A percentile compares a stretch with the other conserved stretches of the same genome.
These are phyloP conservation scores for Acronicta alni DNA, from an alignment of 2,888 invertebrate species.

Conservation along the genomic window DNA sequence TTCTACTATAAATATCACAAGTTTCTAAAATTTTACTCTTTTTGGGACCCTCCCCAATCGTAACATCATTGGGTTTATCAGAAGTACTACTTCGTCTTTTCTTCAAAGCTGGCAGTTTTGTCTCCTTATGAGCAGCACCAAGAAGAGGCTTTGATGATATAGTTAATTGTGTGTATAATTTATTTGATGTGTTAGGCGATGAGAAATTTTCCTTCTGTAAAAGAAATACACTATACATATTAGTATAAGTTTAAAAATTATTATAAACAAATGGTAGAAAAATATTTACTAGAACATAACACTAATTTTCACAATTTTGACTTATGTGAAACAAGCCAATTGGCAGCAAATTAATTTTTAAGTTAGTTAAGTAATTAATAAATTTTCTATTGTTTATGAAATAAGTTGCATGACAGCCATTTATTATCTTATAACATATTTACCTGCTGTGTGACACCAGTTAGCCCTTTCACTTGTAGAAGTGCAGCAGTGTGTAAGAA, in stretches of 20 bases:
- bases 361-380: no score
- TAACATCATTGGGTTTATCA: slow-evolving; percentile 82
- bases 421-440: neutral
- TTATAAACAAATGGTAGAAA: neutral
- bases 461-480: slow-evolving; percentile 91
- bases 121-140: slow-evolving; percentile 75
- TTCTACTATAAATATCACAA: slow-evolving; percentile 81
- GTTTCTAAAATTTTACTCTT: slow-evolving; percentile 78
- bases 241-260: neutral
- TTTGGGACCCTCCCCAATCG: slow-evolving; percentile 75
- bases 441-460: slow-evolving; percentile 88
- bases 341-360: no score
- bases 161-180: slow-evolving; percentile 83
- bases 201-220: slow-evolving; percentile 83
- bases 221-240: neutral
- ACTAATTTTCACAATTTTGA: no score
- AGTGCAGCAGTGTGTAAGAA: slow-evolving; percentile 92
- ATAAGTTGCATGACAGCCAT: no score
- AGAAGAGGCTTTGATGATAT: slow-evolving; percentile 81
- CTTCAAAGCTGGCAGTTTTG: slow-evolving; percentile 80
- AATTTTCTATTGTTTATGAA: no score
- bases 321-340: no score
- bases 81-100: slow-evolving; percentile 85
- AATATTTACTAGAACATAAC: neutral
- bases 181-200: slow-evolving; percentile 80